Conservation (phyloP, 2,797 vertebrate genomes). For the Pseudocheirus occidentalis region DNA sequence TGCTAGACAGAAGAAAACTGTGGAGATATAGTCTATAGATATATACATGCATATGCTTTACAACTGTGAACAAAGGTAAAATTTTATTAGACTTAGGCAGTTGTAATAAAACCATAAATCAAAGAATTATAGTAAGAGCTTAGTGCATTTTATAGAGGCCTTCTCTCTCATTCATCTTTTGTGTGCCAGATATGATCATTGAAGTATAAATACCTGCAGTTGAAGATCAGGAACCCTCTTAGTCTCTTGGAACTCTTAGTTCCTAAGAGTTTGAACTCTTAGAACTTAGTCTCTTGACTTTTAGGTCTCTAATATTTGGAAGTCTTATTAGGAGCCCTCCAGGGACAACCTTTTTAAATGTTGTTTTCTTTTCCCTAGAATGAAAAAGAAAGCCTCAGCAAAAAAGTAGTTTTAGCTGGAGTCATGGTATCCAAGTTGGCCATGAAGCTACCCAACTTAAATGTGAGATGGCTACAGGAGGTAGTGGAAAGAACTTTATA, state of each 20-base stretch:
- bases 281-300: not conserved
- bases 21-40: not conserved
- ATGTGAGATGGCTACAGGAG: rapidly evolving
- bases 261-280: too few relatives aligned
- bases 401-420: not conserved
- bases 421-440: not conserved
- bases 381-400: not conserved
- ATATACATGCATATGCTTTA: not conserved
- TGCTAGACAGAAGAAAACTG: slow-evolving; percentile 43
- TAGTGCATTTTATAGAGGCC: slow-evolving; percentile 12
- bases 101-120: slow-evolving; percentile 18
- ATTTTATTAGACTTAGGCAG: slow-evolving; percentile 31
- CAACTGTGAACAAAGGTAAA: slow-evolving; percentile 22
- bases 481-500: not conserved
- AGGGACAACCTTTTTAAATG: not conserved
- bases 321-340: not conserved
- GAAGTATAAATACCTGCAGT: not conserved
- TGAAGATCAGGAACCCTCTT: not conserved
- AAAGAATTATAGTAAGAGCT: not conserved
- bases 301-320: not conserved
- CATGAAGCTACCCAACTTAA: not conserved
- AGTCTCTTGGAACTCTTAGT: not conserved
- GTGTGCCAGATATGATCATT: not conserved
- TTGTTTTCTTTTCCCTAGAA: not conserved
- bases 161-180: slow-evolving; percentile 38